Conservation (phyloP, 2,888 invertebrate genomes). For the Macaria liturata region DNA sequence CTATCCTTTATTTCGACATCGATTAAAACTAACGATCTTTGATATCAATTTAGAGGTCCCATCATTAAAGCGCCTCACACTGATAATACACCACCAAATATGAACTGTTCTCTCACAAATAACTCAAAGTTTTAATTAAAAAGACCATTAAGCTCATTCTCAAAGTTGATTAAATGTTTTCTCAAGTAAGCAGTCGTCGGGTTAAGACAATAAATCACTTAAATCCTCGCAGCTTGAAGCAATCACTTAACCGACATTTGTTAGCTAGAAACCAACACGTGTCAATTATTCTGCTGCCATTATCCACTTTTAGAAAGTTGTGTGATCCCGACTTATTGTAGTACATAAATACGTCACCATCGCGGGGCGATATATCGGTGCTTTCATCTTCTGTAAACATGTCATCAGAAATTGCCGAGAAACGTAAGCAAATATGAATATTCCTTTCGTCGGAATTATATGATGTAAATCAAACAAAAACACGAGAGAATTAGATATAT, state of each 20-base stretch:
- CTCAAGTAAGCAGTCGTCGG: slow-evolving; percentile 23
- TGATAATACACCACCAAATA: too few relatives aligned
- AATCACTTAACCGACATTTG: slow-evolving; percentile 50
- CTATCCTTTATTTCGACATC: slow-evolving; percentile 49
- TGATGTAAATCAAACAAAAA: slow-evolving; percentile 62
- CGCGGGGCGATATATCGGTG: slow-evolving; percentile 18
- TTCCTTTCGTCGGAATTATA: slow-evolving; percentile 50
- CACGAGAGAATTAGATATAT: slow-evolving; percentile 58
- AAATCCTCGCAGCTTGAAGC: slow-evolving; percentile 43
- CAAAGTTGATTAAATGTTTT: slow-evolving; percentile 24
- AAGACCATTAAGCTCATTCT: slow-evolving; percentile 19
- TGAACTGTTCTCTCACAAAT: slow-evolving; percentile 5
- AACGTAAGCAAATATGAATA: slow-evolving; percentile 34
- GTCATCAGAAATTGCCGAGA: slow-evolving; percentile 28
- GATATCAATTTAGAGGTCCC: not conserved
- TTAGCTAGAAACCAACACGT: slow-evolving; percentile 46
- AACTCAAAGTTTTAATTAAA: slow-evolving; percentile 16
- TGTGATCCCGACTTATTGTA: slow-evolving; percentile 23
- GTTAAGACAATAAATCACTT: slow-evolving; percentile 43
- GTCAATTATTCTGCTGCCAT: slow-evolving; percentile 52
- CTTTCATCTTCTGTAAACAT: slow-evolving; percentile 26
- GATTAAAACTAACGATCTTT: slow-evolving; percentile 22
- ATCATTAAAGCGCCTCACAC: not conserved
- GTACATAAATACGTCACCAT: slow-evolving; percentile 23
- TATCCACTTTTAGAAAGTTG: slow-evolving; percentile 31